Evolutionary conservation across 2,797 vertebrate genomes (phyloP), one percentile per base, ranked within the genome.

Genomic region (Microtus obscurus): DNA sequence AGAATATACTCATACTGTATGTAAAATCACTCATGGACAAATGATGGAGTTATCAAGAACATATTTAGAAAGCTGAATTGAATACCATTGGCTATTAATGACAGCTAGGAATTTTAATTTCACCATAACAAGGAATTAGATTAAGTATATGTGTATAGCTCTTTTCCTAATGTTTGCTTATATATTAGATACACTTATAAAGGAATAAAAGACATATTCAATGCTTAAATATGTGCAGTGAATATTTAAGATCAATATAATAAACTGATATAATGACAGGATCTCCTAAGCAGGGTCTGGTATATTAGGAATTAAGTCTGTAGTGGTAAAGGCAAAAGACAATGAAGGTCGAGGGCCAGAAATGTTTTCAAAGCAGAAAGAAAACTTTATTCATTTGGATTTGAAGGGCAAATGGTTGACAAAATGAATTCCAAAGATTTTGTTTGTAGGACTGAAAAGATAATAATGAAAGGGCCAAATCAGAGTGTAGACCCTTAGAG

Each of bases 271-370:
- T 59, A 67, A 34, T 13, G 2, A n/a, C 0, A 51, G 19, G 0
- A 65, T 27, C 9, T 51, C 16, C 56, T 3, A 51, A 37, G 2
- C 17, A 77, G 4, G 2, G 5, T 51, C 1, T 43, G n/a, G 31
- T 53, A 34, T 53, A 81, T 63, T 23, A 80, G 21, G 16, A 91
- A 85, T 31, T 27, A 1, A 63, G 5, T 21, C 11, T 56, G 5
- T 14, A 16, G 1, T 43, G 23, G 6, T 43, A 16, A 74, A 61
- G 17, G 6, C 61, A 93, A 83, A 14, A 43, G 21, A 40, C 25
- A 29, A 2, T 0, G 4, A 48, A 23, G 11, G 1, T 69, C 43
- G 11, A 34, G 43, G 16, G 7, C 0, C 45, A 74, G 11, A 13
- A 25, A 14, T 40, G n/a, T 59, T 78, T 83, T 45, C 8, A 21